Percentiles rank a stretch among this genome's conserved stretches.
These are phyloP conservation scores for Pangasius djambal DNA, from an alignment of 2,797 vertebrate species.

Conservation along the genomic window DNA sequence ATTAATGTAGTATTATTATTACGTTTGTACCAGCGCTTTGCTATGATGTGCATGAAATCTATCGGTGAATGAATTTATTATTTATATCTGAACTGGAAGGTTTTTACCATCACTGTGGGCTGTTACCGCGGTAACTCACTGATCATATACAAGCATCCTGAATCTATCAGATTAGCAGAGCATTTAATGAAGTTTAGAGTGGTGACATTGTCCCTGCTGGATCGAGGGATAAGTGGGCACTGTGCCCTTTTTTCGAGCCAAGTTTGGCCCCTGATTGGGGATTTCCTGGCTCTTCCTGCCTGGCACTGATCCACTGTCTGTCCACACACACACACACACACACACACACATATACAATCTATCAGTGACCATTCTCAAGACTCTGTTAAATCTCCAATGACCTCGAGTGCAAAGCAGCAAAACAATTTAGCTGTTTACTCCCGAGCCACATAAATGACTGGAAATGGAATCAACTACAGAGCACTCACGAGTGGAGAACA, in stretches of 20 bases:
- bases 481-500: not conserved
- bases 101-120: not conserved
- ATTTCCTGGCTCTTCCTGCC: constrained; percentile 57
- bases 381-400: constrained; percentile 27
- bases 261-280: constrained; percentile 48
- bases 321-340: constrained; percentile 40
- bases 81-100: not conserved
- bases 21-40: too few relatives aligned
- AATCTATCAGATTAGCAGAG: constrained; percentile 9
- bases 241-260: constrained; percentile 37
- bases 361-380: constrained; percentile 34
- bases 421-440: constrained; percentile 20
- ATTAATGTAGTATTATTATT: too few relatives aligned
- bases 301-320: constrained; percentile 45
- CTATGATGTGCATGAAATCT: not conserved
- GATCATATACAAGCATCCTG: not conserved
- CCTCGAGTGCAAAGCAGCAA: constrained; percentile 29
- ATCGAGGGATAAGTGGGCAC: constrained; percentile 38
- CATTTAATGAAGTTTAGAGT: constrained; percentile 15
- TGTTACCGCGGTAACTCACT: not conserved
- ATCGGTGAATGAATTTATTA: not conserved
- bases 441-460: not conserved
- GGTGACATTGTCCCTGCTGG: constrained; percentile 22
- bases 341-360: constrained; percentile 39
- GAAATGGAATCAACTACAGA: not conserved